A percentile compares a stretch with the other conserved stretches of the same genome.
phyloP scores from a whole-genome alignment of 2,888 invertebrate species.

The Agonopterix arenella region DNA sequence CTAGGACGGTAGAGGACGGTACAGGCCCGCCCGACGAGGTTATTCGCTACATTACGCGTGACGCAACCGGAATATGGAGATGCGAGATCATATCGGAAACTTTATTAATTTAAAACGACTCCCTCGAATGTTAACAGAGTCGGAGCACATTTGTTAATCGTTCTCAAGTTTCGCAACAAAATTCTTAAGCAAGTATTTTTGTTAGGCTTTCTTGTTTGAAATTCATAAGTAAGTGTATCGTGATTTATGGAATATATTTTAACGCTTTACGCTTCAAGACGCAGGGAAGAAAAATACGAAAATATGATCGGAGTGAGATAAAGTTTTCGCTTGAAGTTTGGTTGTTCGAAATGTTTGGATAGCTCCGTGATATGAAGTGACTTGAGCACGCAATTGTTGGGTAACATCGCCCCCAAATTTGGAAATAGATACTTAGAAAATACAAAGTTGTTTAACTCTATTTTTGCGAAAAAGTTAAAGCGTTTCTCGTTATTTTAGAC shows the following conservation, averaged over 20 bases:
- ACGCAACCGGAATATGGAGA: neutral
- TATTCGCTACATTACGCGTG: conserved; percentile 18
- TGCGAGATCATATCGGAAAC: conserved; percentile 24
- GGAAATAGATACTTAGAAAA: conserved; percentile 1
- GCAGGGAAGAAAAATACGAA: conserved; percentile 56
- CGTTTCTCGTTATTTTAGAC: neutral
- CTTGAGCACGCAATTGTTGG: conserved; percentile 1
- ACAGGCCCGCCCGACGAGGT: conserved; percentile 17
- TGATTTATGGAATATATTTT: conserved; percentile 66
- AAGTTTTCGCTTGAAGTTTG: conserved; percentile 40
- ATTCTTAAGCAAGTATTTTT: conserved; percentile 60
- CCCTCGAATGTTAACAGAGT: conserved; percentile 29
- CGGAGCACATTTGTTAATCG: conserved; percentile 49
- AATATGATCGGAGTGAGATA: conserved; percentile 42
- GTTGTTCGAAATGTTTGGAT: conserved; percentile 42
- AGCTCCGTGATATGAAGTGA: conserved; percentile 34
- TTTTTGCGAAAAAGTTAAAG: neutral
- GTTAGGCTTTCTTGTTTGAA: conserved; percentile 42
- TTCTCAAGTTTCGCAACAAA: conserved; percentile 33
- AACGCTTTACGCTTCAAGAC: conserved; percentile 42
- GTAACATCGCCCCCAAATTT: neutral
- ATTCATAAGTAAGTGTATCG: conserved; percentile 56
- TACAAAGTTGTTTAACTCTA: neutral
- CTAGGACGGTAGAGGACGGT: conserved; percentile 57
- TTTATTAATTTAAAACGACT: conserved; percentile 55